phyloP scores from a whole-genome alignment of 2,113 vertebrate species.

The Bujurquina vittata region DNA sequence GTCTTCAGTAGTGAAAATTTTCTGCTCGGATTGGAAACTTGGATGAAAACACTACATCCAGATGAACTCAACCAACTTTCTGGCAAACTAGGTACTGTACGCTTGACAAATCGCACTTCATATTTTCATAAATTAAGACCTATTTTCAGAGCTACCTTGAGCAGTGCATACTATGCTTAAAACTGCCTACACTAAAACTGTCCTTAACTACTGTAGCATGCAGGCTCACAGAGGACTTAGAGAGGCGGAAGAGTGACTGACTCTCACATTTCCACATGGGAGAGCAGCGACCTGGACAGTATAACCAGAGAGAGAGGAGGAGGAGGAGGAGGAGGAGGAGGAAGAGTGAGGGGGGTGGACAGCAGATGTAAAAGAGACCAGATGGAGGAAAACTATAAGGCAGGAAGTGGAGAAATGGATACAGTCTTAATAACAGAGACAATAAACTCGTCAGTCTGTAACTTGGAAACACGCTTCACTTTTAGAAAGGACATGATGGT shows the following conservation, averaged over 20 bases:
- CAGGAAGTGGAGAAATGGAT: not conserved
- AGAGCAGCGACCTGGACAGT: conserved; percentile 52
- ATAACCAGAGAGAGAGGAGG: conserved; percentile 5
- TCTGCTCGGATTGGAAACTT: no score
- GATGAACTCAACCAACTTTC: no score
- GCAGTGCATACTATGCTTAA: not conserved
- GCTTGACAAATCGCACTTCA: not conserved
- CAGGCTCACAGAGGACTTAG: not conserved
- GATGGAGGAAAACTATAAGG: conserved; percentile 33
- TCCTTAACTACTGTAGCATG: conserved; percentile 10
- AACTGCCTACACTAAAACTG: not conserved
- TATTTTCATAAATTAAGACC: not conserved
- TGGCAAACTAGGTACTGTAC: not conserved
- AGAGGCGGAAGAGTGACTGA: conserved; percentile 25
- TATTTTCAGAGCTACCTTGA: not conserved
- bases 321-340: not conserved
- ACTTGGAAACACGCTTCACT: not conserved
- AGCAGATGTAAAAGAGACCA: conserved; percentile 41
- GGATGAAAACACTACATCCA: no score
- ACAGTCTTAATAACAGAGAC: conserved; percentile 15
- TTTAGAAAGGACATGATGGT: conserved; percentile 3
- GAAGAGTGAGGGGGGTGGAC: not conserved
- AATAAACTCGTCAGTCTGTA: not conserved
- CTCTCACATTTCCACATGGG: conserved; percentile 44
- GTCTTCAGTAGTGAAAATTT: no score